Evolutionary conservation across 2,888 invertebrate species (phyloP), one percentile per base, ranked within the genome.

Genomic region (Frankliniella intonsa): DNA sequence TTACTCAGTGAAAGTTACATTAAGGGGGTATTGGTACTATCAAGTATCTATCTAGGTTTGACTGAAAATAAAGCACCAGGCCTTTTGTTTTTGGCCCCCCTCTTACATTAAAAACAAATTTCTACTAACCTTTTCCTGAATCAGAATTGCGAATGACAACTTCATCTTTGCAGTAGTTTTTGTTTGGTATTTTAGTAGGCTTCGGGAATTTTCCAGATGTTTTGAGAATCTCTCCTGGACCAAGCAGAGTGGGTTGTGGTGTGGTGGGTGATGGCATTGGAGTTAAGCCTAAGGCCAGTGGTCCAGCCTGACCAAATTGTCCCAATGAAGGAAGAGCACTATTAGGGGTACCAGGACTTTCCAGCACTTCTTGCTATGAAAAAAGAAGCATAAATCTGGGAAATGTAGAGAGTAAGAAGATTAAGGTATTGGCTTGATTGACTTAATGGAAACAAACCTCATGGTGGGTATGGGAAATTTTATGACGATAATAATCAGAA

Each of bases 111-210:
- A 38, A 38, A 5, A 3, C 38, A 38, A 38, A 5, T 38, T 38
- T 38, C 38, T 5, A 80, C 87, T 88, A 90, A 96, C 97, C 97
- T 94, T 97, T 97, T 87, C 97, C 97, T 81, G 97, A 97, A 89
- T 97, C 97, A 84, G 96, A 95, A 88, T 97, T 97, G 85, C 97
- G 91, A 86, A 98, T 98, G 84, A 97, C 95, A 84, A 97, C 95
- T 89, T 98, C 97, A 87, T 97, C 97, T 88, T 97, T 96, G 86
- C 95, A 96, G 89, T 96, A 97, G 87, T 95, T 96, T 89, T 97
- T 97, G 85, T 96, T 96, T 81, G 96, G 95, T 86, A 97, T 95
- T 88, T 95, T 94, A 17, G 96, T 95, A 76, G 96, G 96, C 88
- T 95, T 95, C 81, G 92, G 90, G 88, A 95, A 96, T 89, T 96